Percentiles rank a stretch among this genome's conserved stretches.
Evolutionary conservation across 2,888 invertebrate genomes (phyloP).

Genomic region (Drosophila colorata): DNA sequence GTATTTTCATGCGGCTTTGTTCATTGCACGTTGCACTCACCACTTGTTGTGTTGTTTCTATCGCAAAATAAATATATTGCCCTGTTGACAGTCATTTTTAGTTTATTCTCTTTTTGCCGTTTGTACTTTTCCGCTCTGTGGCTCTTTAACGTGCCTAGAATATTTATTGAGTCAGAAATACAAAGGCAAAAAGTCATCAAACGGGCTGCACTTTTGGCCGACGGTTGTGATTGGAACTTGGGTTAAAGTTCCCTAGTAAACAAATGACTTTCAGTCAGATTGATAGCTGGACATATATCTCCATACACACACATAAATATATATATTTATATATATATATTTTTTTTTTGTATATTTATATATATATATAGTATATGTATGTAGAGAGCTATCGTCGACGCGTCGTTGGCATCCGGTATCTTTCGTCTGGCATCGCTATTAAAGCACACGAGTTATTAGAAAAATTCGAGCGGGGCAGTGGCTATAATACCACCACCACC

Average conservation of each 20-base stretch:
- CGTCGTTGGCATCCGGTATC: constrained; percentile 36
- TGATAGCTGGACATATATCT: constrained; percentile 42
- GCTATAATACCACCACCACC: constrained; percentile 3
- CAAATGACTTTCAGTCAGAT: constrained; percentile 43
- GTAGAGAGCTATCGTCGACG: constrained; percentile 4
- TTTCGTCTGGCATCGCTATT: constrained; percentile 38
- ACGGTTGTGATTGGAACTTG: constrained; percentile 24
- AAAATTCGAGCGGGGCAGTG: constrained; percentile 45
- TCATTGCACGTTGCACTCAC: constrained; percentile 39
- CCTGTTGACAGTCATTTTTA: constrained; percentile 18
- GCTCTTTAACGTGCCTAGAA: constrained; percentile 41
- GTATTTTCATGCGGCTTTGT: constrained; percentile 12
- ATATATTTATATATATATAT: neutral
- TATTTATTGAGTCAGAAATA: constrained; percentile 27
- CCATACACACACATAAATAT: constrained; percentile 10
- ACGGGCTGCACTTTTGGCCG: constrained; percentile 8
- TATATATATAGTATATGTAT: neutral
- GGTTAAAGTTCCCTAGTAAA: constrained; percentile 12
- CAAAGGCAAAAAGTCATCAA: constrained; percentile 9
- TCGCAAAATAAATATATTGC: constrained; percentile 19
- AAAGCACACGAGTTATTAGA: constrained; percentile 56
- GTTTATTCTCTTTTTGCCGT: neutral
- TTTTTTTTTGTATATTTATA: neutral
- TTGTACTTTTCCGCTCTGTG: neutral
- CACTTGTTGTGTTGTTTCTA: constrained; percentile 8